Percentiles rank a stretch among this genome's conserved stretches.
Conservation (phyloP, 2,888 invertebrate species). For the Hydriomena furcata region DNA sequence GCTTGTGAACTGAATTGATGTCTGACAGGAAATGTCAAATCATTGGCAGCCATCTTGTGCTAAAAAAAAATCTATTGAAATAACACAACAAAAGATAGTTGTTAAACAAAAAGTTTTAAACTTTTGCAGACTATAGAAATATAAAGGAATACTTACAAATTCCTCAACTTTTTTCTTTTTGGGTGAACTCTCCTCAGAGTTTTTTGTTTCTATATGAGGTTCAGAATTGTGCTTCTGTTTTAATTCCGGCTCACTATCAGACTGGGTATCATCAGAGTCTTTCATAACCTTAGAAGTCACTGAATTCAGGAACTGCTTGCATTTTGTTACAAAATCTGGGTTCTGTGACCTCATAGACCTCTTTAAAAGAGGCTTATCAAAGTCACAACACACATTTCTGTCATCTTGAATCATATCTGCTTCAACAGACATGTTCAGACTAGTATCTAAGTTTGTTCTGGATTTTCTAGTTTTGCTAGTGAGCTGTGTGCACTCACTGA, state of each 20-base stretch:
- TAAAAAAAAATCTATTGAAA: conserved; percentile 6
- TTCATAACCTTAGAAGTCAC: conserved; percentile 67
- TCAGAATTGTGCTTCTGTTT: conserved; percentile 44
- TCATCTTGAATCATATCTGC: conserved; percentile 56
- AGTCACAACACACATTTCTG: conserved; percentile 66
- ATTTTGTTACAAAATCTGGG: conserved; percentile 85
- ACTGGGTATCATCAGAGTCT: conserved; percentile 56
- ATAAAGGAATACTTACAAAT: conserved; percentile 36
- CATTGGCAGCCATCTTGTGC: conserved; percentile 45
- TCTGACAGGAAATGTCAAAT: conserved; percentile 9
- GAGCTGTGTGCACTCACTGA: conserved; percentile 83
- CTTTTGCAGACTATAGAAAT: background rate
- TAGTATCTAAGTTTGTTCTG: conserved; percentile 71
- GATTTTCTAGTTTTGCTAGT: conserved; percentile 77
- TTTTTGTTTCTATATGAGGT: conserved; percentile 36
- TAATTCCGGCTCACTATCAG: conserved; percentile 48
- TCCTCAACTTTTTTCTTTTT: conserved; percentile 47
- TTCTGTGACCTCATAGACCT: conserved; percentile 86
- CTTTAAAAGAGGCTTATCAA: conserved; percentile 59
- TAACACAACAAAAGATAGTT: conserved; percentile 16
- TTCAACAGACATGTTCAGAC: conserved; percentile 65
- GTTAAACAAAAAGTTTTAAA: conserved; percentile 17
- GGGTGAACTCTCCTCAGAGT: conserved; percentile 38
- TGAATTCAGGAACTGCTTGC: conserved; percentile 84
- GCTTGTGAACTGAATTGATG: background rate